Base-by-base conservation (phyloP, 1,140 invertebrate species). In the Pseudomyrmex dendroicus region DNA sequence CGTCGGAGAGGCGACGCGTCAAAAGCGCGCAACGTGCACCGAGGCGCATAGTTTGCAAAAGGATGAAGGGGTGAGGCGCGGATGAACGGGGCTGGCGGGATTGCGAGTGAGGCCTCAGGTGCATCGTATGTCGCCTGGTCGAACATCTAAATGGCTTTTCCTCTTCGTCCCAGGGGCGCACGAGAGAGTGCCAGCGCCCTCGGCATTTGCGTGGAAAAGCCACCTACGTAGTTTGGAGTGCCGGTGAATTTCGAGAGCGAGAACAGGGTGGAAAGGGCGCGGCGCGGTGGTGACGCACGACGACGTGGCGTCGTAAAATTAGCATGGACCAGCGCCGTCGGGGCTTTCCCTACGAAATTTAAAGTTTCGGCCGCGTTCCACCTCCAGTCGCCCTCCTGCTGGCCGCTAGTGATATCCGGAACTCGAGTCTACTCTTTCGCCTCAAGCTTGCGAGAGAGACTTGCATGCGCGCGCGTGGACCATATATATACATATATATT, bases 271-370 rank as follows among this genome's bases (percentile, higher is more conserved):
- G 52, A 10, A 15, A 15, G 72, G 57, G 4, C 48, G 72, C 57
- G n/a, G 48, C 44, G 54, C 57, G 59, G 15, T n/a, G 59, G 68
- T 74, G 78, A 82, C 72, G 70, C 61, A 82, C 78, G 77, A 44
- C 77, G 78, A 82, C 78, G 46, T 61, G 22, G 68, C 46, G 54
- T 80, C 83, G 83, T 84, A 84, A 84, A 84, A 84, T 84, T 84
- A 84, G 83, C 83, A 84, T 82, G 83, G 83, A n/a, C 73, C 59
- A 84, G 22, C 73, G 82, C 62, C 54, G 73, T 74, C 70, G 76
- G 76, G 76, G 73, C 54, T 78, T 78, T 84, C 62, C 54, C 73
- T 78, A 59, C 82, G 63, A 84, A 84, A 84, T 67, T 84, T 78
- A 64, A 83, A 80, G 76, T 80, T 80, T 80, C 13, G 76, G 12